Conservation (phyloP, 23 tunicate genomes). For the Aplidium turbinatum region DNA sequence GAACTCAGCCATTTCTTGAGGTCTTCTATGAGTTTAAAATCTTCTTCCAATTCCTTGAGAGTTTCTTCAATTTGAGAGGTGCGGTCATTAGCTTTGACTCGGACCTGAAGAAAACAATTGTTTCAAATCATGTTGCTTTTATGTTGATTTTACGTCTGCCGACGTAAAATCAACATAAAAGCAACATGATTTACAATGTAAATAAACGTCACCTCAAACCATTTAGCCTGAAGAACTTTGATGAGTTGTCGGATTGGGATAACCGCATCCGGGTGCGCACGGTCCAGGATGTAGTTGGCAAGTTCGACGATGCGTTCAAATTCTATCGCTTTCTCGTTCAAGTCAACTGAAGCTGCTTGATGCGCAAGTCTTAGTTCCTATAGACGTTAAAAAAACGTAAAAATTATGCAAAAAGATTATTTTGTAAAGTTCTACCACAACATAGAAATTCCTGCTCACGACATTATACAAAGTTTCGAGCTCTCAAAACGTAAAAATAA, state of each 20-base stretch:
- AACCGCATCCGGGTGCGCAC: conserved; percentile 90
- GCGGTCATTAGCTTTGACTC: conserved; percentile 44
- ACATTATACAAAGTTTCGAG: too few relatives aligned
- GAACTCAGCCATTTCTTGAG: conserved; percentile 74
- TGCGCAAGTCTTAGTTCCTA: conserved; percentile 59
- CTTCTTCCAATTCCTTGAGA: conserved; percentile 45
- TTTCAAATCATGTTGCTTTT: too few relatives aligned
- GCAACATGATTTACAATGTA: too few relatives aligned
- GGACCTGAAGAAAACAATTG: conserved; percentile 56
- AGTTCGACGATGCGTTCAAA: conserved; percentile 56
- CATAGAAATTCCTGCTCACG: too few relatives aligned
- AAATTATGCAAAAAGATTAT: too few relatives aligned
- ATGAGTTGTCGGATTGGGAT: conserved; percentile 78
- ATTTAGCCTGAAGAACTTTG: conserved; percentile 71
- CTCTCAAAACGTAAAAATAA: too few relatives aligned
- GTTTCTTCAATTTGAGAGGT: conserved; percentile 39
- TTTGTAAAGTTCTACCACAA: too few relatives aligned
- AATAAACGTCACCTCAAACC: conserved; percentile 97
- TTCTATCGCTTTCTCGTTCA: conserved; percentile 53
- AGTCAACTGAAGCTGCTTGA: conserved; percentile 46
- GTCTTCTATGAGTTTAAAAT: conserved; percentile 33
- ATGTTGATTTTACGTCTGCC: too few relatives aligned
- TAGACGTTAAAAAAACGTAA: too few relatives aligned
- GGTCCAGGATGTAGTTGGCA: conserved; percentile 66
- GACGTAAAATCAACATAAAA: too few relatives aligned